Evolutionary conservation across 2,797 vertebrate genomes (phyloP).

Genomic region (Otolemur crassicaudatus): DNA sequence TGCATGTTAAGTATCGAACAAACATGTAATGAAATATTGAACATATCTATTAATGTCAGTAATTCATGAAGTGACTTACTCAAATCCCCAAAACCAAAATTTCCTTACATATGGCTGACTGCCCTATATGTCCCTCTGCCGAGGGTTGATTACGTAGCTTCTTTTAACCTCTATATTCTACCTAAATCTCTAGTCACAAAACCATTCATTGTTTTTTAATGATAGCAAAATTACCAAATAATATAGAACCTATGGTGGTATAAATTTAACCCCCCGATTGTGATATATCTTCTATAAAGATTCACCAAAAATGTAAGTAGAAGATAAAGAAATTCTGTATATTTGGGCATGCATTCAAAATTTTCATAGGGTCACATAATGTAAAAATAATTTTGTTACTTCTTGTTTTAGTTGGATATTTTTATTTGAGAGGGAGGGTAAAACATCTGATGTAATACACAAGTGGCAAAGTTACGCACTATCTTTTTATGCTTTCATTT

Average conservation of each 20-base stretch:
- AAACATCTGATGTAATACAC: background rate
- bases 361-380: background rate
- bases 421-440: background rate
- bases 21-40: background rate
- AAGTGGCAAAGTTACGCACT: background rate
- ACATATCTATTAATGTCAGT: background rate
- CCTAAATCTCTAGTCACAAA: background rate
- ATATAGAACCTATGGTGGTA: background rate
- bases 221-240: background rate
- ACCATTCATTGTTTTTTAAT: background rate
- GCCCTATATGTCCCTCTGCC: background rate
- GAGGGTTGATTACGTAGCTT: background rate
- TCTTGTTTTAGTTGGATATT: background rate
- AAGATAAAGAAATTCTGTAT: background rate
- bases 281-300: background rate
- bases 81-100: background rate
- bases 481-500: background rate
- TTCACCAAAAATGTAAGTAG: slow-evolving; percentile 8
- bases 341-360: background rate
- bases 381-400: background rate
- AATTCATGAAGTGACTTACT: slow-evolving; percentile 27
- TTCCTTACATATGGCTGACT: background rate
- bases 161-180: background rate
- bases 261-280: background rate
- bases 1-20: background rate